phyloP scores from a whole-genome alignment of 2,797 vertebrate species.

The Eulemur coronatus region DNA sequence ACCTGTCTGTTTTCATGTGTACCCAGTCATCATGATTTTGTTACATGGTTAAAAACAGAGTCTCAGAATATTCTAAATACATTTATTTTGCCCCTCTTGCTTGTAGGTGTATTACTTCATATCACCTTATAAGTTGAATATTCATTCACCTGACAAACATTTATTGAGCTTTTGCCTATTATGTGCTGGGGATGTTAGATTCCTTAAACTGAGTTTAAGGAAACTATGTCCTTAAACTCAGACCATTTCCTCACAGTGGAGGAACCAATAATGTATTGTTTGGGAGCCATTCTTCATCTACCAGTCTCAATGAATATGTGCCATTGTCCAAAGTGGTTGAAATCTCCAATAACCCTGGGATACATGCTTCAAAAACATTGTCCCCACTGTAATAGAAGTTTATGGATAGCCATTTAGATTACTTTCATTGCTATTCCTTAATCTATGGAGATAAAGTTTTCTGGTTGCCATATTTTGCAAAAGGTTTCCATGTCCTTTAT shows the following conservation, averaged over 20 bases:
- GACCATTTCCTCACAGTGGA: not conserved
- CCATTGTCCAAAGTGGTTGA: not conserved
- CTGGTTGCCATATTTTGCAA: not conserved
- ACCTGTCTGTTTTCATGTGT: not conserved
- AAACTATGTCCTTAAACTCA: not conserved
- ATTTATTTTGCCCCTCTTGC: not conserved
- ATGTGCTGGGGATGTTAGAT: not conserved
- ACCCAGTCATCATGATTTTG: not conserved
- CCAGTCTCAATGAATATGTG: not conserved
- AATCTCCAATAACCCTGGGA: not conserved
- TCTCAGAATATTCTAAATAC: conserved; percentile 12
- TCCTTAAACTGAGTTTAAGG: not conserved
- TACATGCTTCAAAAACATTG: not conserved
- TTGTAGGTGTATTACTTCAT: not conserved
- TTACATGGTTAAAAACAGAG: not conserved
- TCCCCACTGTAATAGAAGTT: not conserved
- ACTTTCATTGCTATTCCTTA: conserved; percentile 21
- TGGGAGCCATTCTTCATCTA: not conserved
- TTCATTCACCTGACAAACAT: not conserved
- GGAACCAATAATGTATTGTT: conserved; percentile 1
- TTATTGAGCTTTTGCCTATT: not conserved
- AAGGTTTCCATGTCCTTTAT: not conserved
- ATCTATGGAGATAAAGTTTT: not conserved
- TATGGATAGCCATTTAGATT: not conserved
- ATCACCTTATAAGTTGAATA: conserved; percentile 14